Conservation (phyloP, 2,113 vertebrate genomes). For the Polypterus senegalus region DNA sequence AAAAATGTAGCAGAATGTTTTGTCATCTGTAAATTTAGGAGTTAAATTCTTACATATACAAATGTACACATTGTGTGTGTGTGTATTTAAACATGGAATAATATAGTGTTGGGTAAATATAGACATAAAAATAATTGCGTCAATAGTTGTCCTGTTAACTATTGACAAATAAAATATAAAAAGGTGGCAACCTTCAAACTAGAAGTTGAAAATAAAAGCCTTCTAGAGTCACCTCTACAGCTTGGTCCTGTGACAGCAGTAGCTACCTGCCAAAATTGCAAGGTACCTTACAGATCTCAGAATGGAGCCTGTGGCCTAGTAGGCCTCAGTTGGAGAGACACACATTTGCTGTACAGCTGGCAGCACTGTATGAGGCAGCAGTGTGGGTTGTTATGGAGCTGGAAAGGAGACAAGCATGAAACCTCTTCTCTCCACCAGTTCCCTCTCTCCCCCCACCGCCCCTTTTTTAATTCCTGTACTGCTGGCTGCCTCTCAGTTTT, state of each 20-base stretch:
- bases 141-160: no score
- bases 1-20: no score
- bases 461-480: conserved; percentile 43
- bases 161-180: neutral
- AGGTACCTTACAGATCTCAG: conserved; percentile 76
- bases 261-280: conserved; percentile 84
- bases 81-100: no score
- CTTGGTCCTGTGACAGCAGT: conserved; percentile 83
- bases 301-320: conserved; percentile 80
- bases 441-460: conserved; percentile 34
- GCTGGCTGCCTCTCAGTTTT: conserved; percentile 72
- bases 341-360: conserved; percentile 99
- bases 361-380: conserved; percentile 95
- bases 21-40: no score
- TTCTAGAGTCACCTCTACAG: conserved; percentile 89
- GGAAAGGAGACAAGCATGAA: conserved; percentile 83
- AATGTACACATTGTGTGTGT: no score
- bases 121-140: no score
- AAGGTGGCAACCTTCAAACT: conserved; percentile 21
- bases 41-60: no score
- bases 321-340: conserved; percentile 77
- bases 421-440: conserved; percentile 76
- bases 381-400: conserved; percentile 86
- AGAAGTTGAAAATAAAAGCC: conserved; percentile 27
- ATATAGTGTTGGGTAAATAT: no score